A percentile compares a stretch with the other conserved stretches of the same genome.
Evolutionary conservation across 2,797 vertebrate species (phyloP).

Genomic region (Chelon labrosus): DNA sequence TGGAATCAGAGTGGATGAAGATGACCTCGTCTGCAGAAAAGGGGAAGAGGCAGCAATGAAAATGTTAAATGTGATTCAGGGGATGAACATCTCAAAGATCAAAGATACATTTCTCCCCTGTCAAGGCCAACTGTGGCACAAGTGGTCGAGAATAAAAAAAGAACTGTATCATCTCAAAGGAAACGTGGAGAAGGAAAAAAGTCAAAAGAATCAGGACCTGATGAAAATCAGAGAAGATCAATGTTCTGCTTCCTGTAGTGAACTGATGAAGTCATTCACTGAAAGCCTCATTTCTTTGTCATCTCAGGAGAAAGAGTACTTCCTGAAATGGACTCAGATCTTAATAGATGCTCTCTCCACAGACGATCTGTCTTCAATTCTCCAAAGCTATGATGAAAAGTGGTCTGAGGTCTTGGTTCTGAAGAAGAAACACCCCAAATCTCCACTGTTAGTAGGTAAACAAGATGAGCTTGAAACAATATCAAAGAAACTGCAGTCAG

Average conservation of each 20-base stretch:
- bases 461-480: constrained; percentile 54
- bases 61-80: constrained; percentile 51
- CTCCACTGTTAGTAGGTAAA: neutral
- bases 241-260: constrained; percentile 36
- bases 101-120: constrained; percentile 81
- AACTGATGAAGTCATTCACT: constrained; percentile 49
- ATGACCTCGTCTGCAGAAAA: constrained; percentile 52
- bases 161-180: constrained; percentile 76
- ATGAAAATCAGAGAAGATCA: constrained; percentile 54
- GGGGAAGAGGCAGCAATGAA: constrained; percentile 69
- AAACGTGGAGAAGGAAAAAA: constrained; percentile 77
- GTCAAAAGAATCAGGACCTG: constrained; percentile 58
- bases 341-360: constrained; percentile 62
- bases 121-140: constrained; percentile 83
- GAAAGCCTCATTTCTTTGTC: constrained; percentile 45
- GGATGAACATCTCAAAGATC: constrained; percentile 55
- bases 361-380: constrained; percentile 44
- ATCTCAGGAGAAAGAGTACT: constrained; percentile 69
- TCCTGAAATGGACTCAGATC: constrained; percentile 80
- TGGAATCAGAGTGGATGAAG: constrained; percentile 77
- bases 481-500: constrained; percentile 59
- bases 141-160: constrained; percentile 83
- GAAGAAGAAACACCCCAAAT: constrained; percentile 52
- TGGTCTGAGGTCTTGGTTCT: constrained; percentile 63
- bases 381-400: constrained; percentile 39